These are phyloP conservation scores for Perca flavescens DNA, from an alignment of 2,113 vertebrate species.

Conservation along the genomic window DNA sequence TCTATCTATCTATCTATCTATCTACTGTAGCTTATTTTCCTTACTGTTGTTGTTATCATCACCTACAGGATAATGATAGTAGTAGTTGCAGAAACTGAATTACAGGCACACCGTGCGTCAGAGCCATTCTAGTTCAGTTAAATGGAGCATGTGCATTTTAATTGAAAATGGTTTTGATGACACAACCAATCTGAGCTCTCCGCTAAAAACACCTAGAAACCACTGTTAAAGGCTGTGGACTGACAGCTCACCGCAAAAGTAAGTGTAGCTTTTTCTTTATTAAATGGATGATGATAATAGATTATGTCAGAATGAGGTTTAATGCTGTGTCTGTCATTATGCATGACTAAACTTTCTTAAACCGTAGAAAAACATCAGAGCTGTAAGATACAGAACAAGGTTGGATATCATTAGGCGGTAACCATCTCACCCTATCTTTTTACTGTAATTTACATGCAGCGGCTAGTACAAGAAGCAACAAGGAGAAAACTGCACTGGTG, in stretches of 20 bases:
- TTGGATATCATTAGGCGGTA: background rate
- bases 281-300: background rate
- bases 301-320: background rate
- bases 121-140: slow-evolving; percentile 23
- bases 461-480: background rate
- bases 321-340: background rate
- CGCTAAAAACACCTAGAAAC: slow-evolving; percentile 1
- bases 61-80: background rate
- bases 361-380: background rate
- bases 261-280: slow-evolving; percentile 36
- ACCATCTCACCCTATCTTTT: background rate
- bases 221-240: slow-evolving; percentile 16
- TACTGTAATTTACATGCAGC: background rate
- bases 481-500: no score
- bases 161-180: slow-evolving; percentile 68
- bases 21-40: background rate
- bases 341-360: no score
- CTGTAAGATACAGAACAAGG: background rate
- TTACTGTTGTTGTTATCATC: background rate
- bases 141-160: slow-evolving; percentile 79
- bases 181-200: slow-evolving; percentile 10
- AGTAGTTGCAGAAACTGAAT: background rate
- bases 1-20: no score
- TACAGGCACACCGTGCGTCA: slow-evolving; percentile 39
- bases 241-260: slow-evolving; percentile 41